Percentiles rank a stretch among this genome's conserved stretches.
These are phyloP conservation scores for Potamarius usumacintae DNA, from an alignment of 2,113 vertebrate species.

Conservation along the genomic window DNA sequence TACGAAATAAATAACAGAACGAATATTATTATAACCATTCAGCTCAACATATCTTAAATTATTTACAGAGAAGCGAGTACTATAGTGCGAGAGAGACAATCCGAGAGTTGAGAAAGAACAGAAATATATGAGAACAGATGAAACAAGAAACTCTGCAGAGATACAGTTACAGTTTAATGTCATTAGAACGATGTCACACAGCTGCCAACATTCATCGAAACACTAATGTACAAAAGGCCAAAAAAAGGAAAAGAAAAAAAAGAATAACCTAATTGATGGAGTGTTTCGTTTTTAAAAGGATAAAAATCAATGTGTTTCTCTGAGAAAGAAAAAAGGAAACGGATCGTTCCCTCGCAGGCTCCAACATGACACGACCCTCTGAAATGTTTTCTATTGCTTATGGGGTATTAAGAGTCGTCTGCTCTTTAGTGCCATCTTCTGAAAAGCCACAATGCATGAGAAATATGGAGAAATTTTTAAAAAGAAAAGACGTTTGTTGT, in stretches of 20 bases:
- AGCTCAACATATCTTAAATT: slow-evolving; percentile 37
- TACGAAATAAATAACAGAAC: slow-evolving; percentile 59
- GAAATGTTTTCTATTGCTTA: neutral
- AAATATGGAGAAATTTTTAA: neutral
- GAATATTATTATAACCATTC: slow-evolving; percentile 43
- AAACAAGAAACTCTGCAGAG: slow-evolving; percentile 1
- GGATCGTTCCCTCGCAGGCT: neutral
- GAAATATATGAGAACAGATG: neutral
- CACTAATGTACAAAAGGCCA: neutral
- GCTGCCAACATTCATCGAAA: slow-evolving; percentile 38
- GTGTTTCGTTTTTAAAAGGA: neutral
- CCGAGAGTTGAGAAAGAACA: neutral
- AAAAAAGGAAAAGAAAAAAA: neutral
- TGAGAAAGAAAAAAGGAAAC: neutral
- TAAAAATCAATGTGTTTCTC: neutral
- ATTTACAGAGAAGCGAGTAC: slow-evolving; percentile 44
- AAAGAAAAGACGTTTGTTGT: neutral
- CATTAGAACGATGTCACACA: slow-evolving; percentile 17
- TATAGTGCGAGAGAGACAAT: slow-evolving; percentile 16
- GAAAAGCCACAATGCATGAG: neutral
- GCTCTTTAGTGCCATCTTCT: slow-evolving; percentile 23
- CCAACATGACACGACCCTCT: too few species aligned
- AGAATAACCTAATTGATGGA: neutral
- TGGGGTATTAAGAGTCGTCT: neutral
- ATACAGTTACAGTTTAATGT: neutral